Percentiles rank a stretch among this genome's conserved stretches.
Evolutionary conservation across 2,797 vertebrate genomes (phyloP).

Genomic region (Rhynchotus rufescens): DNA sequence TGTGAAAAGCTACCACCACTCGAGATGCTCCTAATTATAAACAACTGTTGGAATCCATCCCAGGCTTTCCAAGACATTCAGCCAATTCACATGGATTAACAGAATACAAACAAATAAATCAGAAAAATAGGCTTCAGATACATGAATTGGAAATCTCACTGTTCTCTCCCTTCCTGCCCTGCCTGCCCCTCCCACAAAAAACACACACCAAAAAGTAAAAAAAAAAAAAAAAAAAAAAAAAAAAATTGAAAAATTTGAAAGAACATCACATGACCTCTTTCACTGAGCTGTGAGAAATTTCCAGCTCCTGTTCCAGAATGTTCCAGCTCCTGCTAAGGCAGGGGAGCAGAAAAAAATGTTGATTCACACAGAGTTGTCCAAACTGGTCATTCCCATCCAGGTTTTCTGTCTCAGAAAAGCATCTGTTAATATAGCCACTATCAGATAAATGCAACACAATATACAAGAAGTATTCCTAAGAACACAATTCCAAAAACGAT

Average conservation of each 20-base stretch:
- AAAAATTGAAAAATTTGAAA: neutral
- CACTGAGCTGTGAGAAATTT: neutral
- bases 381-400: neutral
- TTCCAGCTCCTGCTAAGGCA: neutral
- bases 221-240: neutral
- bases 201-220: no score
- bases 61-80: slow-evolving; percentile 35
- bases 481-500: neutral
- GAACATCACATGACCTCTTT: neutral
- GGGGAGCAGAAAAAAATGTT: neutral
- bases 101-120: neutral
- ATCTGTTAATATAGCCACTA: neutral
- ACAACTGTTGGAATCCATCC: slow-evolving; percentile 40
- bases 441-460: neutral
- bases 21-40: slow-evolving; percentile 40
- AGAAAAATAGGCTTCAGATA: neutral
- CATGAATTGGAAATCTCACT: neutral
- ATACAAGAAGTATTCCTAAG: neutral
- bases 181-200: no score
- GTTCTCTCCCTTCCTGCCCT: neutral
- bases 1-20: neutral
- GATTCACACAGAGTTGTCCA: neutral
- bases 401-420: neutral
- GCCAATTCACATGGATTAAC: slow-evolving; percentile 14
- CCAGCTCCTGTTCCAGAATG: neutral